phyloP scores from a whole-genome alignment of 2,888 invertebrate genomes.

The Harmothoe impar region DNA sequence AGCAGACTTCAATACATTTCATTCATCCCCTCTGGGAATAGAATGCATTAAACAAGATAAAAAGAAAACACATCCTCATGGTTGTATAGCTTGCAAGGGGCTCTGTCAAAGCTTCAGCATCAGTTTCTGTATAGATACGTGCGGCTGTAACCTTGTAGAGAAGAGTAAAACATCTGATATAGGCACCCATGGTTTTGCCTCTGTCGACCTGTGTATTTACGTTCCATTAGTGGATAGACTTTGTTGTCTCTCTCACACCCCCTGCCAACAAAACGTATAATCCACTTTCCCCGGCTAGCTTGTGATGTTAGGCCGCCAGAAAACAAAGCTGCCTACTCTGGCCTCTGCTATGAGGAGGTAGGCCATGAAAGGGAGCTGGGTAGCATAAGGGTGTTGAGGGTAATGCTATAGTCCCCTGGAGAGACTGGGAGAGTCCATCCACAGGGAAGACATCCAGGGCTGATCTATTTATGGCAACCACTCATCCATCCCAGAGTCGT shows the following conservation, averaged over 20 bases:
- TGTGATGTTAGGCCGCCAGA: neutral
- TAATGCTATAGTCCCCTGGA: constrained; percentile 37
- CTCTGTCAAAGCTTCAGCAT: neutral
- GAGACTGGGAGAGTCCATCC: constrained; percentile 13
- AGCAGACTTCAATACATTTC: neutral
- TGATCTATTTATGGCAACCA: constrained; percentile 11
- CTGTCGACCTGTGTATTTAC: neutral
- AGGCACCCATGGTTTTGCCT: neutral
- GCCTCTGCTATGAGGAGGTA: neutral
- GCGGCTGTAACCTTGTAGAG: neutral
- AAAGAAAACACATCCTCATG: neutral
- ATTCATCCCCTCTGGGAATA: constrained; percentile 31
- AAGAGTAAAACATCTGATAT: neutral
- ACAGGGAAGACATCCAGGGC: neutral
- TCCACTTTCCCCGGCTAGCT: neutral
- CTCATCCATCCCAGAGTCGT: neutral
- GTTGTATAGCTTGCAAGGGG: neutral
- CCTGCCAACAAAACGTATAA: constrained; percentile 35
- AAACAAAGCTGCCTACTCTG: neutral
- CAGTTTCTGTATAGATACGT: neutral
- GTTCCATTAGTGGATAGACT: constrained; percentile 19
- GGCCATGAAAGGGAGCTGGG: constrained; percentile 22
- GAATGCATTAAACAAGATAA: constrained; percentile 22
- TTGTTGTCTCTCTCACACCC: neutral
- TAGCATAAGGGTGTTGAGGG: neutral